Conservation (phyloP, 92 coral and sea anemone species). For the Parazoanthus atlanticus region DNA sequence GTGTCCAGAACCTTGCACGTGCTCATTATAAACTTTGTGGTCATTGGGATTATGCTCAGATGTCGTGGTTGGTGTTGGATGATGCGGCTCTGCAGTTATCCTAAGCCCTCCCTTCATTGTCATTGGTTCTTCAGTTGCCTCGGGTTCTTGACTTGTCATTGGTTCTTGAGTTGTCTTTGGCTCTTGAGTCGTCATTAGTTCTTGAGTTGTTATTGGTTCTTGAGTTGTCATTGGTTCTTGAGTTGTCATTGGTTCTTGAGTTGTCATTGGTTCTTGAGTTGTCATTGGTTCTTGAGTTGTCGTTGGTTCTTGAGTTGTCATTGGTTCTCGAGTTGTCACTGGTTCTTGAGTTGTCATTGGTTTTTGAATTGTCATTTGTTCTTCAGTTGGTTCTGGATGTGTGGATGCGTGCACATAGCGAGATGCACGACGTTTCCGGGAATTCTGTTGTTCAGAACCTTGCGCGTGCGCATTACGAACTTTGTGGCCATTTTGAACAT, state of each 20-base stretch:
- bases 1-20: neutral
- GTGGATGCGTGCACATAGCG: no score
- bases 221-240: neutral
- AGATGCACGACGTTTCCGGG: no score
- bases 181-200: neutral
- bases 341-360: neutral
- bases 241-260: neutral
- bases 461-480: no score
- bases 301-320: neutral
- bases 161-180: neutral
- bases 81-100: neutral
- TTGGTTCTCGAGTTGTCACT: neutral
- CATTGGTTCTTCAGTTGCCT: neutral
- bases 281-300: neutral
- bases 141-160: neutral
- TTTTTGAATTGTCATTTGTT: neutral
- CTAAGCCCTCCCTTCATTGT: neutral
- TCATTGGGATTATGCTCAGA: neutral
- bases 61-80: neutral
- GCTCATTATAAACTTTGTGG: neutral
- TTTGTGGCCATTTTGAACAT: no score
- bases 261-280: neutral
- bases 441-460: no score
- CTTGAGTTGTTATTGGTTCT: neutral
- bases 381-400: no score